Evolutionary conservation across 2,113 vertebrate genomes (phyloP).

Genomic region (Astur gentilis): DNA sequence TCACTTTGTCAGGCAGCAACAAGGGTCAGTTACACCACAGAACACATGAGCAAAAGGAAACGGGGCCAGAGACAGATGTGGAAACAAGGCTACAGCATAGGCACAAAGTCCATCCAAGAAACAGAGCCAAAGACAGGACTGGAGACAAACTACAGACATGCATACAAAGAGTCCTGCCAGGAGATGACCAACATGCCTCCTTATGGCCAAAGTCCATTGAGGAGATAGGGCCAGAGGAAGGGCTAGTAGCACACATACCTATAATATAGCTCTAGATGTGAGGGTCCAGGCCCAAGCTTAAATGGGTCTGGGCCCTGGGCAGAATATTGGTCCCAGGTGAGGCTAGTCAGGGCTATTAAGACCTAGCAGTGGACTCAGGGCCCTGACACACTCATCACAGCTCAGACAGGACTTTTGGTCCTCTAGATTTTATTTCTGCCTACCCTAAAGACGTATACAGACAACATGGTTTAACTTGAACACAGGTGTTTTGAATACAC

Average conservation of each 20-base stretch:
- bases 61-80: accelerated
- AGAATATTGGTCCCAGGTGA: neutral
- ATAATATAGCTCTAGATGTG: accelerated
- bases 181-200: accelerated
- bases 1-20: neutral
- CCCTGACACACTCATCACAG: neutral
- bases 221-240: accelerated
- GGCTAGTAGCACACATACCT: accelerated
- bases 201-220: accelerated
- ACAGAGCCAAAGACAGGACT: neutral
- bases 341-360: neutral
- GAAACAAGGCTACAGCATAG: neutral
- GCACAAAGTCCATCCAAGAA: neutral
- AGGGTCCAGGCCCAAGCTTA: neutral
- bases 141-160: accelerated
- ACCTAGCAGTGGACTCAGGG: too few species aligned
- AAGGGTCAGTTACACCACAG: too few species aligned
- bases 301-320: neutral
- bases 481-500: neutral
- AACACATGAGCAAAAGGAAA: neutral
- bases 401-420: neutral
- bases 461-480: neutral
- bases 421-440: neutral
- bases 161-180: accelerated
- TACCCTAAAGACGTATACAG: neutral